A percentile compares a stretch with the other conserved stretches of the same genome.
phyloP scores from a whole-genome alignment of 2,797 vertebrate species.

The Eutrigla gurnardus region DNA sequence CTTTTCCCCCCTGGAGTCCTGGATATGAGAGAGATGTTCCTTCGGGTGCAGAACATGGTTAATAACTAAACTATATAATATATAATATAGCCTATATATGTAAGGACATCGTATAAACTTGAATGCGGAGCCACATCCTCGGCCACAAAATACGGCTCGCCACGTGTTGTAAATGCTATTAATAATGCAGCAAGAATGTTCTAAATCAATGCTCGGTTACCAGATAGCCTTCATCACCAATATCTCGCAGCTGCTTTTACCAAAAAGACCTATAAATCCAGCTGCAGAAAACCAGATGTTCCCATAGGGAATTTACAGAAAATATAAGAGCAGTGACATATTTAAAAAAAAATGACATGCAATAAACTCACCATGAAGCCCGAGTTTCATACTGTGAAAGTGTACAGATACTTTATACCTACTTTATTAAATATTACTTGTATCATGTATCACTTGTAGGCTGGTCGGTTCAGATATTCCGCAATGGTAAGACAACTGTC shows the following conservation, averaged over 20 bases:
- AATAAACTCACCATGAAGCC: background rate
- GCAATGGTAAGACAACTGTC: background rate
- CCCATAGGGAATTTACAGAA: slow-evolving; percentile 13
- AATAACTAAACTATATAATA: background rate
- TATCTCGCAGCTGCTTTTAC: slow-evolving; percentile 24
- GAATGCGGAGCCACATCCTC: background rate
- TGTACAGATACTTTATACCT: background rate
- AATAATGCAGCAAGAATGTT: slow-evolving; percentile 17
- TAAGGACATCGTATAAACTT: background rate
- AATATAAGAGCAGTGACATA: background rate
- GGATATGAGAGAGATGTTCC: no score
- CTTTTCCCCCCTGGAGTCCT: no score
- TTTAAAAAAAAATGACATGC: background rate
- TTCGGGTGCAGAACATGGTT: no score
- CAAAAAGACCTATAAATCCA: slow-evolving; percentile 31
- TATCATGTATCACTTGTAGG: background rate
- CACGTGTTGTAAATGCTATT: slow-evolving; percentile 17
- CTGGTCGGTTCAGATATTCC: background rate
- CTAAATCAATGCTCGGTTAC: slow-evolving; percentile 44
- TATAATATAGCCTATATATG: background rate
- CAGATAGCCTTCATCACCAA: slow-evolving; percentile 43
- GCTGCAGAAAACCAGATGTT: slow-evolving; percentile 51
- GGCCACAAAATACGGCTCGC: background rate
- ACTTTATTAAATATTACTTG: no score
- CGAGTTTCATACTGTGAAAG: slow-evolving; percentile 2